Conservation (phyloP, 2,888 invertebrate species). For the Flexamia atlantica region DNA sequence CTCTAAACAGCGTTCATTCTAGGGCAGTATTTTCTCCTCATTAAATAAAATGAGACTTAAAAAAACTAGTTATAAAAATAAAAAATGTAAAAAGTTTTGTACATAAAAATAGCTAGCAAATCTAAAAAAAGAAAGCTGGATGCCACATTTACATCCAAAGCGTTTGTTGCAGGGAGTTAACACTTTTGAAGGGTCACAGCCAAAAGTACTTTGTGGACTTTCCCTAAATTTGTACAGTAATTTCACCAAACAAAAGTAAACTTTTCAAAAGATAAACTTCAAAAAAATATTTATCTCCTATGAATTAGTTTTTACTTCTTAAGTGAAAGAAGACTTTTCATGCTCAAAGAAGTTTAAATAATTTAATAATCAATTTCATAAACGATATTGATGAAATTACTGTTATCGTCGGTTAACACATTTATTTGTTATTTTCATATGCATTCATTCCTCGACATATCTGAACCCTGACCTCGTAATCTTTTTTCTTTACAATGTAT, state of each 20-base stretch:
- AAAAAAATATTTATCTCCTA: no score
- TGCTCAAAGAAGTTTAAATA: neutral
- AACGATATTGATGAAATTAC: conserved; percentile 21
- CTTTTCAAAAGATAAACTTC: neutral
- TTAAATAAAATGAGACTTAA: conserved; percentile 13
- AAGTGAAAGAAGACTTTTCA: neutral
- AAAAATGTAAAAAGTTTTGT: conserved; percentile 28
- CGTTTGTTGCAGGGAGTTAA: neutral
- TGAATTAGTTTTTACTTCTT: neutral
- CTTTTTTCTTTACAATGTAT: conserved; percentile 98
- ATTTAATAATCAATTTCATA: neutral
- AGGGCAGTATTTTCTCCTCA: neutral
- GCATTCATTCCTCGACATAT: conserved; percentile 21
- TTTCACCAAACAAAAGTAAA: conserved; percentile 16
- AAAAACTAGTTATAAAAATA: conserved; percentile 18
- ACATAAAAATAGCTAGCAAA: conserved; percentile 37
- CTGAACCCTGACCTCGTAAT: conserved; percentile 89
- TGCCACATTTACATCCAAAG: neutral
- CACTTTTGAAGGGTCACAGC: conserved; percentile 1
- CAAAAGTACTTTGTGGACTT: conserved; percentile 5
- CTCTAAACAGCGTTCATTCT: conserved; percentile 42
- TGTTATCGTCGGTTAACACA: conserved; percentile 29
- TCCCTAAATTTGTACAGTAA: conserved; percentile 7
- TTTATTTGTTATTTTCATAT: conserved; percentile 37
- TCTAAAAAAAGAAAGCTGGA: conserved; percentile 21